A percentile compares a stretch with the other conserved stretches of the same genome.
Conservation (phyloP, 92 coral and sea anemone genomes). For the Micromussa lordhowensis region DNA sequence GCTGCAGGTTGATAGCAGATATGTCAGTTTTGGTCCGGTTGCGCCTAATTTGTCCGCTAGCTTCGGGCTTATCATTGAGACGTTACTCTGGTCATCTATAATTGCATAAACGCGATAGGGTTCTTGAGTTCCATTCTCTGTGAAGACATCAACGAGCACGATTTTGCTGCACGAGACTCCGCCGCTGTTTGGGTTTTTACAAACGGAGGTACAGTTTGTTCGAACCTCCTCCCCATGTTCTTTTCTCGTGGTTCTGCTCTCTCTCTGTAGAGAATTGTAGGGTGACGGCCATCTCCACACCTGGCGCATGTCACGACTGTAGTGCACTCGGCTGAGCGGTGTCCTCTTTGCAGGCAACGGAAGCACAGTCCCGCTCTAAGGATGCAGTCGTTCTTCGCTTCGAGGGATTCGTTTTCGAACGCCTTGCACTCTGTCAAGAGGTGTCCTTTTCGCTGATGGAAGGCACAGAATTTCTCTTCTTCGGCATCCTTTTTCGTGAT, state of each 20-base stretch:
- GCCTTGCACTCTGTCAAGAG: background rate
- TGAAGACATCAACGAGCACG: slow-evolving; percentile 41
- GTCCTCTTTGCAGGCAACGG: slow-evolving; percentile 19
- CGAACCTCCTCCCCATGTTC: slow-evolving; percentile 11
- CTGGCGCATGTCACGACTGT: too few species aligned
- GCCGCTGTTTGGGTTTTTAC: slow-evolving; percentile 14
- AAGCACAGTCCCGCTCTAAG: slow-evolving; percentile 4
- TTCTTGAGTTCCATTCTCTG: slow-evolving; percentile 29
- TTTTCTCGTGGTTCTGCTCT: too few species aligned
- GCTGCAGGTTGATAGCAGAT: background rate
- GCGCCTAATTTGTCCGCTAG: slow-evolving; percentile 1
- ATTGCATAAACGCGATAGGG: slow-evolving; percentile 51
- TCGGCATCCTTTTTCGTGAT: background rate
- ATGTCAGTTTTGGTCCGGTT: background rate
- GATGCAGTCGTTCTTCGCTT: background rate
- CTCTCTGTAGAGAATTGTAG: background rate
- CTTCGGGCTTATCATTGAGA: slow-evolving; percentile 29
- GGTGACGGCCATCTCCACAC: too few species aligned
- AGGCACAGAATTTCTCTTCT: background rate
- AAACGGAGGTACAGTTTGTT: slow-evolving; percentile 30
- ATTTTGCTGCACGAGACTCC: slow-evolving; percentile 67
- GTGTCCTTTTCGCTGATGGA: background rate
- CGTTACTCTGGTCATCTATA: slow-evolving; percentile 69
- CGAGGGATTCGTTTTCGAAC: background rate
- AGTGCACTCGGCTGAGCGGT: too few species aligned